A percentile compares a stretch with the other conserved stretches of the same genome.
These are phyloP conservation scores for mouse (Mus musculus) DNA, from an alignment of 2,113 vertebrate genomes.

Conservation along the genomic window DNA sequence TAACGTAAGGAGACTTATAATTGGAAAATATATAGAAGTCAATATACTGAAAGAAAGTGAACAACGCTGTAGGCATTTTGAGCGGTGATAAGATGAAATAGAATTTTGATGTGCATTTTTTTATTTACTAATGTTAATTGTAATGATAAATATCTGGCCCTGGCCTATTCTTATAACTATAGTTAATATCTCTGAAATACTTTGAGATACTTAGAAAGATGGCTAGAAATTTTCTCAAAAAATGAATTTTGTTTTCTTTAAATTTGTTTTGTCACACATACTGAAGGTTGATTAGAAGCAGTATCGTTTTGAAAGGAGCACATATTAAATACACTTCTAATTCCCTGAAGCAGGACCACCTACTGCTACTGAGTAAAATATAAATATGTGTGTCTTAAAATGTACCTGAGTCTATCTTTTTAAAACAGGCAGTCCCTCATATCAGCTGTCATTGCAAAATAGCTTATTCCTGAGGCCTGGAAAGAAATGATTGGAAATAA, in stretches of 20 bases:
- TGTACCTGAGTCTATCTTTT: conserved; percentile 72
- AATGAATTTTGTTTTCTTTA: neutral
- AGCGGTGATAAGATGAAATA: neutral
- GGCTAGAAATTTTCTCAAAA: neutral
- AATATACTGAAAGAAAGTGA: neutral
- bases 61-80: neutral
- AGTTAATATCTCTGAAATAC: neutral
- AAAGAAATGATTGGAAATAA: conserved; percentile 54
- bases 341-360: conserved; percentile 58
- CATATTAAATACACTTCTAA: neutral
- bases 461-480: conserved; percentile 67
- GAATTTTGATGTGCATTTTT: conserved; percentile 26
- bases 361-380: conserved; percentile 56
- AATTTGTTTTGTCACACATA: conserved; percentile 2
- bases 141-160: neutral
- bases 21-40: neutral
- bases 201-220: neutral
- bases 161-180: neutral
- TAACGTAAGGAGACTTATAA: neutral
- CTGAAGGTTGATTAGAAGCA: neutral
- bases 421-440: conserved; percentile 74
- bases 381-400: conserved; percentile 74
- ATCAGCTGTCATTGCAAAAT: conserved; percentile 66
- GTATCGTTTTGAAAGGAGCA: conserved; percentile 22
- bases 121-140: conserved; percentile 6